Conservation (phyloP, 2,113 vertebrate genomes). For the Malurus melanocephalus region DNA sequence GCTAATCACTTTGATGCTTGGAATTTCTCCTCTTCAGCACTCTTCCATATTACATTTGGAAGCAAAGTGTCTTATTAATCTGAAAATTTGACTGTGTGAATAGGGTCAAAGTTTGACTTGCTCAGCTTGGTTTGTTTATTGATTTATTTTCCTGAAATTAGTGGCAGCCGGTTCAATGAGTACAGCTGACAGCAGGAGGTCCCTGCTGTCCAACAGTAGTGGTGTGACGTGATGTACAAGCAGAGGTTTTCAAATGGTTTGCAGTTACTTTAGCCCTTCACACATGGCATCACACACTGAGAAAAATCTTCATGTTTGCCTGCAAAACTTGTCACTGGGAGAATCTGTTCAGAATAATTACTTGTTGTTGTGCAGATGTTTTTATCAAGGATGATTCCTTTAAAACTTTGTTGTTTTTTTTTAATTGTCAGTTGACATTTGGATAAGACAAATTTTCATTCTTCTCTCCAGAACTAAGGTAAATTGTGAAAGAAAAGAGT, state of each 20-base stretch:
- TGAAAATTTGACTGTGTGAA: background rate
- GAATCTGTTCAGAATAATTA: background rate
- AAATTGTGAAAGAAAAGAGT: background rate
- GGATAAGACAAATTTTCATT: background rate
- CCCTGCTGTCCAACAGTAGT: background rate
- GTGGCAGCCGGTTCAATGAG: background rate
- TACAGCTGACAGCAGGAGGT: background rate
- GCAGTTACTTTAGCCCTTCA: background rate
- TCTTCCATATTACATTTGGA: background rate
- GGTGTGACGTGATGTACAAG: background rate
- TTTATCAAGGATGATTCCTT: background rate
- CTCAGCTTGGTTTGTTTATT: background rate
- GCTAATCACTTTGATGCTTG: background rate
- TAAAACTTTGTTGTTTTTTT: background rate
- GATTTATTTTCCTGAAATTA: background rate
- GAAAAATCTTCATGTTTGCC: background rate
- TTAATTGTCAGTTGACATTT: background rate
- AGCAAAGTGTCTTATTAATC: background rate
- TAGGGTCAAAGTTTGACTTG: background rate
- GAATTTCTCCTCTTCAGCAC: background rate
- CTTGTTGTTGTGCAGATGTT: background rate
- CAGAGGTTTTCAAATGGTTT: background rate
- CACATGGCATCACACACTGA: background rate
- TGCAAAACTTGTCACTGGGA: background rate
- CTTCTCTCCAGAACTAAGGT: background rate